Base-by-base conservation (phyloP, 2,797 vertebrate genomes). In the Coendou prehensilis region DNA sequence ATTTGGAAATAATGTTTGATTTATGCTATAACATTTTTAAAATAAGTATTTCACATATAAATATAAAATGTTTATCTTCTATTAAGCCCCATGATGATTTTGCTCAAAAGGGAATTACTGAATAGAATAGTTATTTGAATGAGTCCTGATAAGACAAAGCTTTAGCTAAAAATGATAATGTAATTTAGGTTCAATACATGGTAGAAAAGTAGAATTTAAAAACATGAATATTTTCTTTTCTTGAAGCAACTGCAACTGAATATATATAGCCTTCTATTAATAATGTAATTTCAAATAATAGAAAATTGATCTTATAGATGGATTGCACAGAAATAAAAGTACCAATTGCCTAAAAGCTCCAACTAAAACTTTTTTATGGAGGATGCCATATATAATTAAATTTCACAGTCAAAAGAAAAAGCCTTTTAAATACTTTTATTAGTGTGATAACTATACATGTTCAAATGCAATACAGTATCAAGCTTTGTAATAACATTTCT, bases 341-440 rank as follows among this genome's bases (percentile, higher is more conserved):
- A 83, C 10, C 82, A 89, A 76, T 63, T 95, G 15, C 64, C 78
- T 95, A 94, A 94, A 56, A 97, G 92, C 28, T 89, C 37, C 95
- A 71, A 41, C 87, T 71, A 33, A 76, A 93, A 93, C 67, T 41
- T 93, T 91, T 91, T 76, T 28, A 92, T 50, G 69, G 94, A 97
- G 50, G 37, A 94, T 91, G 45, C 61, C 59, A 71, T 78, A 90
- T 97, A 88, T 91, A 97, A 96, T 97, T 95, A 98, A 93, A 93
- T 96, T 87, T 82, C 84, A 95, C 52, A 89, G 73, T 80, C 59
- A 95, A 91, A 87, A 28, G 47, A 76, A 90, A 97, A 96, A 89
- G 17, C 37, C 33, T 93, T 93, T 97, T 83, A 95, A 96, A 95
- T 56, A 84, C 86, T 91, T 92, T 91, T 94, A 80, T 95, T 97